These are phyloP conservation scores for Catharus fuscescens DNA, from an alignment of 2,113 vertebrate genomes.

Conservation along the genomic window DNA sequence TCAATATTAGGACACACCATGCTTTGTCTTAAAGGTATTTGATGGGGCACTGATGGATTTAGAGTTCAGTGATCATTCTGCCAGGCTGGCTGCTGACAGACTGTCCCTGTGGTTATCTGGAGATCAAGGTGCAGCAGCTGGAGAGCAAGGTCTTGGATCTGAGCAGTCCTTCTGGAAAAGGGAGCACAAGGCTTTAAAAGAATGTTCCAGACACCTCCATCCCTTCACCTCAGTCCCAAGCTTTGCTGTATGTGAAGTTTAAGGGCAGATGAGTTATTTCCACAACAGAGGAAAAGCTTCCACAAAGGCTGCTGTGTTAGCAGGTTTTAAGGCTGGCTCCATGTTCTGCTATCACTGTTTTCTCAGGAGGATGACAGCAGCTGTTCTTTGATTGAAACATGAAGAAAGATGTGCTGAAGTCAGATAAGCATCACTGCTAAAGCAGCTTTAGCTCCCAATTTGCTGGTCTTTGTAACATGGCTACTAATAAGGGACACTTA, in stretches of 20 bases:
- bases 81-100: neutral
- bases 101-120: neutral
- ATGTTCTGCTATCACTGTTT: neutral
- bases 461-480: constrained; percentile 65
- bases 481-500: constrained; percentile 66
- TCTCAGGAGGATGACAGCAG: constrained; percentile 55
- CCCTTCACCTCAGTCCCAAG: neutral
- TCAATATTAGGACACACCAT: neutral
- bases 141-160: neutral
- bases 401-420: constrained; percentile 76
- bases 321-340: constrained; percentile 5
- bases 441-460: constrained; percentile 72
- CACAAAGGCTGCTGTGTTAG: constrained; percentile 40
- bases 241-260: neutral
- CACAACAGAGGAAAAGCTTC: neutral
- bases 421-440: constrained; percentile 73
- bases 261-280: constrained; percentile 20
- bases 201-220: neutral
- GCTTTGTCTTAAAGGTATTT: neutral
- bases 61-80: neutral
- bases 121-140: neutral
- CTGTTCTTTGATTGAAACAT: constrained; percentile 76
- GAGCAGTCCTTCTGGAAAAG: neutral
- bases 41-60: neutral
- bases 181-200: neutral